phyloP scores from a whole-genome alignment of 2,888 invertebrate genomes.

The Philereme transversata region DNA sequence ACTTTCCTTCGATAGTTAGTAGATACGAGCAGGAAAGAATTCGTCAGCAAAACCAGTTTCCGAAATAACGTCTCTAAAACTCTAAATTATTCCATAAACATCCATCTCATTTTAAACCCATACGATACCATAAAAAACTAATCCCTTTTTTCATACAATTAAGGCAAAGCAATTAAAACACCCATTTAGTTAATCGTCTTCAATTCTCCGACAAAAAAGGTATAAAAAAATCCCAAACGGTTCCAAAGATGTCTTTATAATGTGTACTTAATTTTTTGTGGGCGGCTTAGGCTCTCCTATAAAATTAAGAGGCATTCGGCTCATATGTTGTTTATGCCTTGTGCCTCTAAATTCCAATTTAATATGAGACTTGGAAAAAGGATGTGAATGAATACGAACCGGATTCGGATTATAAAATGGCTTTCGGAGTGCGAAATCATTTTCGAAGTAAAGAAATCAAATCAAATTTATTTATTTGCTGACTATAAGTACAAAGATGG shows the following conservation, averaged over 20 bases:
- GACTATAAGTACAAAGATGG: no score
- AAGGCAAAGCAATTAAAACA: constrained; percentile 64
- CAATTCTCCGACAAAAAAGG: constrained; percentile 51
- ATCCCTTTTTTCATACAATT: constrained; percentile 58
- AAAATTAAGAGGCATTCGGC: constrained; percentile 32
- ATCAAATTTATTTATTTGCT: no score
- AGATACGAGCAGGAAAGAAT: constrained; percentile 1
- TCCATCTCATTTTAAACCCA: constrained; percentile 38
- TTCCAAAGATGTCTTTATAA: constrained; percentile 51
- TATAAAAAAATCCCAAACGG: constrained; percentile 48
- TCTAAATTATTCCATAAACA: constrained; percentile 27
- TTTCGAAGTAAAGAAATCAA: background rate
- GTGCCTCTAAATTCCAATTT: constrained; percentile 22
- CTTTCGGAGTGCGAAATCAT: background rate
- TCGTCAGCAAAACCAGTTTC: constrained; percentile 12
- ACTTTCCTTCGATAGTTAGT: background rate
- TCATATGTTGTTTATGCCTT: constrained; percentile 34
- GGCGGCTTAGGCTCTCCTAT: constrained; percentile 28
- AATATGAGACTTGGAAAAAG: constrained; percentile 6
- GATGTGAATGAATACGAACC: constrained; percentile 3
- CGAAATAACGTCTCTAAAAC: constrained; percentile 13
- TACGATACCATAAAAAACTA: constrained; percentile 47
- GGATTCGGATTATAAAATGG: background rate
- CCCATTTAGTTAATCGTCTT: constrained; percentile 63
- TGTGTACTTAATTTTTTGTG: constrained; percentile 51